Conservation (phyloP, 1,140 invertebrate species). For the Hormaphis cornu region DNA sequence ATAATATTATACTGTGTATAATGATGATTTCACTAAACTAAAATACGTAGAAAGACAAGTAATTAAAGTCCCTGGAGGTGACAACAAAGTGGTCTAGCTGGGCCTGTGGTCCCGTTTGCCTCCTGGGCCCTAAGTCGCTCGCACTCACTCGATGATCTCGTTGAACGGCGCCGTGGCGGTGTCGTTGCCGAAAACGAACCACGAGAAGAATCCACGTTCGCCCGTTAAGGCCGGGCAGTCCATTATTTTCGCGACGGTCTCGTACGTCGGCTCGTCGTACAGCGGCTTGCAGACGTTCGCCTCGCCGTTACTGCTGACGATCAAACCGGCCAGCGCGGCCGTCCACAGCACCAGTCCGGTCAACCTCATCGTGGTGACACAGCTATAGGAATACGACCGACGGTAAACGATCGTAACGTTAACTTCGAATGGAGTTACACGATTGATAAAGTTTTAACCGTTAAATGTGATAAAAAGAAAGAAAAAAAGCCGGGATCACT, state of each 20-base stretch:
- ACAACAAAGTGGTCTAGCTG: too few relatives aligned
- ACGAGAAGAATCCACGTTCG: constrained; percentile 51
- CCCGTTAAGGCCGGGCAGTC: constrained; percentile 49
- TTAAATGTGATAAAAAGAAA: too few relatives aligned
- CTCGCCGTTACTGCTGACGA: constrained; percentile 39
- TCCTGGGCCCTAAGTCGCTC: too few relatives aligned
- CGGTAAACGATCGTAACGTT: too few relatives aligned
- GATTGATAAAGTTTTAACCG: too few relatives aligned
- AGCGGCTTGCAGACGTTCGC: constrained; percentile 53
- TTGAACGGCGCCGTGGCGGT: constrained; percentile 34
- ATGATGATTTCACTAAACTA: too few relatives aligned
- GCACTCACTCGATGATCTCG: constrained; percentile 13
- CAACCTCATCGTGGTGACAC: background rate
- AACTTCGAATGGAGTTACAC: too few relatives aligned
- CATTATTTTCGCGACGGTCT: constrained; percentile 49
- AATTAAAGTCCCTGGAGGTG: too few relatives aligned
- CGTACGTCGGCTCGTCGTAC: constrained; percentile 50
- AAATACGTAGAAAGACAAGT: too few relatives aligned
- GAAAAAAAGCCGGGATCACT: too few relatives aligned
- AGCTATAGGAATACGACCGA: background rate
- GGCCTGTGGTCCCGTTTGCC: too few relatives aligned
- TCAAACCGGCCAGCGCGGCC: constrained; percentile 35
- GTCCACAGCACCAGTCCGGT: constrained; percentile 35
- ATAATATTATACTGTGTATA: too few relatives aligned
- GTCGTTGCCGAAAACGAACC: constrained; percentile 41